Evolutionary conservation across 2,113 vertebrate genomes (phyloP), one percentile per base, ranked within the genome.

Genomic region (Pitta sordida): DNA sequence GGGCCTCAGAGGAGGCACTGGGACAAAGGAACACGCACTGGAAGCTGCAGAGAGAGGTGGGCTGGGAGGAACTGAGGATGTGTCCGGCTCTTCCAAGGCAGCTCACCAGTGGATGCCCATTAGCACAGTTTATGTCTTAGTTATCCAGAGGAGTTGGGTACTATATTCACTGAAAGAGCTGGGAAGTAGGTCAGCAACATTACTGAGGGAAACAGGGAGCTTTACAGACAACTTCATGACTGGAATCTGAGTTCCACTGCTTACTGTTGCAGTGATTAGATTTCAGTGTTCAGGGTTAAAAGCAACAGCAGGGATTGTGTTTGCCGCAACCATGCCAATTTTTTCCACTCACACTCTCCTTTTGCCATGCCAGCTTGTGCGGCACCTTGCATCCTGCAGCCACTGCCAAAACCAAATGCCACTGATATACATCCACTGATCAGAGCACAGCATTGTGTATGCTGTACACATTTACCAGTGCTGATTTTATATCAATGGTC

Each of bases 101-200:
- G 9, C 36, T 79, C 44, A 64, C 49, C 63, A 41, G 52, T 21
- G 58, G 22, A 15, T 56, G 26, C 27, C 39, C 63, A 4, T 83
- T 23, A 83, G 64, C 44, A 58, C 55, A 52, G 37, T 39, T 79
- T 41, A 56, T 2, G 16, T 77, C 32, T 9, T 18, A 44, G 36
- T 63, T 56, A 49, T 68, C 83, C 58, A 13, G 39, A 93, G 53
- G 29, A 78, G 23, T 2, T 62, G 70, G 58, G 60, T 18, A n/a
- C 49, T 55, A 27, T 12, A 6, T 18, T 56, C 70, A 58, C 44
- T 26, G 43, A 74, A 83, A 87, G 58, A 74, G 60, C 69, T 22
- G 83, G 69, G 64, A 93, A 96, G 81, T 93, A 95, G 91, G 85
- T 95, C 93, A 95, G 74, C 84, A 86, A 58, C 19, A 34, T 30